A percentile compares a stretch with the other conserved stretches of the same genome.
Evolutionary conservation across 2,113 vertebrate species (phyloP).

Genomic region (Callipepla californica): DNA sequence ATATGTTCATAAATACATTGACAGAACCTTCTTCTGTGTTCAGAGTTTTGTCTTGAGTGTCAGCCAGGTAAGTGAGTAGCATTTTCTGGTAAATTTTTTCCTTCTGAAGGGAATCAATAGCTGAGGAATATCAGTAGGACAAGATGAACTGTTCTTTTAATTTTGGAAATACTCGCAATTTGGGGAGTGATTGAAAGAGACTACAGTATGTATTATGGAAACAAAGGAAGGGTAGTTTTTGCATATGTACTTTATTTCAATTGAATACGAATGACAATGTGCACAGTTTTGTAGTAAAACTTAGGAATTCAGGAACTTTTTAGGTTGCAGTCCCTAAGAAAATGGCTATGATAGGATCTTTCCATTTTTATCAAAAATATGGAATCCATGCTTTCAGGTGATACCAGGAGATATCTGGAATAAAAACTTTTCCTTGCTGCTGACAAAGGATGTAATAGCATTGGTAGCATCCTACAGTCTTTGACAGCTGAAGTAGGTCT

Average conservation of each 20-base stretch:
- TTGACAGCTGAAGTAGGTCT: not conserved
- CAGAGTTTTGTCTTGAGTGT: not conserved
- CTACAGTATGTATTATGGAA: not conserved
- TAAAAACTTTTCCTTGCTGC: not conserved
- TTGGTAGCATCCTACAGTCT: not conserved
- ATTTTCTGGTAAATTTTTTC: not conserved
- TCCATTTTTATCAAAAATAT: not conserved
- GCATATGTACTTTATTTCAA: not conserved
- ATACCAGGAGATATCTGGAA: not conserved
- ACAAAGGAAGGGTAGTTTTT: not conserved
- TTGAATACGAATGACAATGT: not conserved
- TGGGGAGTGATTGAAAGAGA: not conserved
- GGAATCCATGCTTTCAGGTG: not conserved
- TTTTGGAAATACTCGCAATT: not conserved
- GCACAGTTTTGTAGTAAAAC: not conserved
- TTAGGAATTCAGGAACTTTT: not conserved
- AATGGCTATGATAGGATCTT: not conserved
- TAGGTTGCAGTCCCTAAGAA: not conserved
- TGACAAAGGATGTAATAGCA: not conserved
- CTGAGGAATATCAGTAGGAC: not conserved
- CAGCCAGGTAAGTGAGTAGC: not conserved
- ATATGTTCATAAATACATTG: not conserved
- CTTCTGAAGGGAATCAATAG: not conserved
- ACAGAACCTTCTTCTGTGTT: not conserved
- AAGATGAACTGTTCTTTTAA: not conserved